phyloP scores from a whole-genome alignment of 2,113 vertebrate species.

The Ivindomyrus marchei region DNA sequence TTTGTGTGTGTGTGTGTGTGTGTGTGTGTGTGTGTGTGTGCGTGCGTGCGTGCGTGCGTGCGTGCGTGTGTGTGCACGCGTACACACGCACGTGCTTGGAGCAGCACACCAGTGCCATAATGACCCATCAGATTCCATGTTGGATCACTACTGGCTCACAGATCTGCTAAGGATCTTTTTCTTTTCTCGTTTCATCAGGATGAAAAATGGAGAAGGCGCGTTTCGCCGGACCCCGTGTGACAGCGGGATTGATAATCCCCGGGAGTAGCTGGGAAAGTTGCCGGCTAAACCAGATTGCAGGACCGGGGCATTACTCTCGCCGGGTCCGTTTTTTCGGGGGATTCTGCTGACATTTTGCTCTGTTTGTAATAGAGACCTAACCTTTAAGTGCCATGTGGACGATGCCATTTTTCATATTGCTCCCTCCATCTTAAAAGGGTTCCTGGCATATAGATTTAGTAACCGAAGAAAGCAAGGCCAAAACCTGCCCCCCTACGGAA shows the following conservation, averaged over 20 bases:
- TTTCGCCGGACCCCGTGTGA: constrained; percentile 53
- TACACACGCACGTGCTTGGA: background rate
- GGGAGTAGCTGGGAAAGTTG: constrained; percentile 46
- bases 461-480: background rate
- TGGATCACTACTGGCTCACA: background rate
- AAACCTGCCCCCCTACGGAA: background rate
- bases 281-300: constrained; percentile 54
- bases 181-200: constrained; percentile 28
- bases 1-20: background rate
- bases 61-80: background rate
- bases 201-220: constrained; percentile 48
- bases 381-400: constrained; percentile 77
- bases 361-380: constrained; percentile 75
- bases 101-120: background rate
- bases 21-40: background rate
- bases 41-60: too few species aligned
- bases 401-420: constrained; percentile 80
- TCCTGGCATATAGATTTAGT: background rate
- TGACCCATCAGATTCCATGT: background rate
- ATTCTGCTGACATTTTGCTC: constrained; percentile 65
- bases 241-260: constrained; percentile 59
- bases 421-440: constrained; percentile 40
- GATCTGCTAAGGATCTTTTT: background rate
- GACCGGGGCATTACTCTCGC: constrained; percentile 63
- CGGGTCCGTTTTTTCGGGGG: constrained; percentile 56